Evolutionary conservation across 1,140 invertebrate species (phyloP).

Genomic region (Tetramorium simillimum): DNA sequence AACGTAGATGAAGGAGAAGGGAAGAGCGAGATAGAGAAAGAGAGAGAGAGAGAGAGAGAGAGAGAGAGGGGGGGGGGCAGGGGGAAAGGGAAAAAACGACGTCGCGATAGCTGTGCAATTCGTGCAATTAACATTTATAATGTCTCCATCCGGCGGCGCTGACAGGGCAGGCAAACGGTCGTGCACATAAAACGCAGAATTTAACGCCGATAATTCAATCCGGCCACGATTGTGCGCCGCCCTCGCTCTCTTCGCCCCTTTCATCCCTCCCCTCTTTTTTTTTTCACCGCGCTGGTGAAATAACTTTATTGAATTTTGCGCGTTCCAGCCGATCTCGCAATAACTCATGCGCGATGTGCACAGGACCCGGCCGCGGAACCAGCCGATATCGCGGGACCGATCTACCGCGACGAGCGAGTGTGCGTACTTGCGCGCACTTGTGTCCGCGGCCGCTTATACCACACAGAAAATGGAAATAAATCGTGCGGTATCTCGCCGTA

Average conservation of each 20-base stretch:
- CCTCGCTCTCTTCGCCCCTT: background rate
- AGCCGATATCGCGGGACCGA: constrained; percentile 67
- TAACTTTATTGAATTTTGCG: constrained; percentile 82
- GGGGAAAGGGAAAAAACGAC: constrained; percentile 43
- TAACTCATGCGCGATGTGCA: constrained; percentile 75
- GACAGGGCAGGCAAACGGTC: constrained; percentile 49
- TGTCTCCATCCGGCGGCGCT: constrained; percentile 77
- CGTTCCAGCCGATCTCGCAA: constrained; percentile 69
- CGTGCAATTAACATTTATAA: constrained; percentile 83
- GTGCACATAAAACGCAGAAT: constrained; percentile 79
- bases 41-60: constrained; percentile 23
- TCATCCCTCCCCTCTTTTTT: background rate
- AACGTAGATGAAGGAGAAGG: background rate
- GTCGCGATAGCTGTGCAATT: constrained; percentile 79
- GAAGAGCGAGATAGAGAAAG: background rate
- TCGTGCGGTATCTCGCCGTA: constrained; percentile 47
- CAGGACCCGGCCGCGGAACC: constrained; percentile 45
- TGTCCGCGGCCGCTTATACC: constrained; percentile 20
- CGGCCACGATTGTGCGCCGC: constrained; percentile 41
- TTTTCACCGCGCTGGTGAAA: constrained; percentile 52
- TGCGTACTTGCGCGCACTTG: constrained; percentile 56
- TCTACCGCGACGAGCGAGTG: constrained; percentile 57
- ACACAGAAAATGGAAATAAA: constrained; percentile 70
- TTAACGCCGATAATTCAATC: constrained; percentile 81
- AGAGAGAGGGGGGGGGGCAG: background rate